Conservation (phyloP, 1,140 invertebrate species). For the Caenorhabditis tropicalis region DNA sequence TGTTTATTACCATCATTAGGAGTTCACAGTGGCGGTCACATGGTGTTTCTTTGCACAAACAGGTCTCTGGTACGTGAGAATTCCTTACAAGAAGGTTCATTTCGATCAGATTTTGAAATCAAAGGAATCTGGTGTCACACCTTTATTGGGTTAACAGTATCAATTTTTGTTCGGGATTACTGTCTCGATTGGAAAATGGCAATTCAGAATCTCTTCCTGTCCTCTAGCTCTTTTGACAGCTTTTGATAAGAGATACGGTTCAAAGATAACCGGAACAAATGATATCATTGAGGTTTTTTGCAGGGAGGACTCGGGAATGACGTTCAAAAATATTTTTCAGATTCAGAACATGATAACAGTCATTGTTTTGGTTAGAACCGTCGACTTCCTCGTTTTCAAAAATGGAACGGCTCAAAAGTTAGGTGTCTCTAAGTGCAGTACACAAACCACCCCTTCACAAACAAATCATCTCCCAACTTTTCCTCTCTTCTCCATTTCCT, state of each 20-base stretch:
- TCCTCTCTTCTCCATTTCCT: slow-evolving; percentile 42
- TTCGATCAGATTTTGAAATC: not conserved
- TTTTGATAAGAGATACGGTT: not conserved
- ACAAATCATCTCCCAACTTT: slow-evolving; percentile 42
- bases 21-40: no score
- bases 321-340: no score
- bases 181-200: no score
- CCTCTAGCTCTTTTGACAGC: not conserved
- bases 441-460: not conserved
- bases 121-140: not conserved
- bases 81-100: no score
- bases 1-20: no score
- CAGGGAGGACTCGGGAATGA: no score
- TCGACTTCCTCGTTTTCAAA: not conserved
- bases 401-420: not conserved
- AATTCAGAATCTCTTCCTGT: not conserved
- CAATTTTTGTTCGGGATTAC: not conserved
- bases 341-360: no score
- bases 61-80: no score
- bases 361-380: no score
- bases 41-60: no score
- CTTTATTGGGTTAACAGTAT: not conserved
- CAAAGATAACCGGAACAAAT: not conserved
- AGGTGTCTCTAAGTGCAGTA: slow-evolving; percentile 15
- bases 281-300: not conserved